Evolutionary conservation across 2,888 invertebrate species (phyloP).

Genomic region (Clanis bilineata): DNA sequence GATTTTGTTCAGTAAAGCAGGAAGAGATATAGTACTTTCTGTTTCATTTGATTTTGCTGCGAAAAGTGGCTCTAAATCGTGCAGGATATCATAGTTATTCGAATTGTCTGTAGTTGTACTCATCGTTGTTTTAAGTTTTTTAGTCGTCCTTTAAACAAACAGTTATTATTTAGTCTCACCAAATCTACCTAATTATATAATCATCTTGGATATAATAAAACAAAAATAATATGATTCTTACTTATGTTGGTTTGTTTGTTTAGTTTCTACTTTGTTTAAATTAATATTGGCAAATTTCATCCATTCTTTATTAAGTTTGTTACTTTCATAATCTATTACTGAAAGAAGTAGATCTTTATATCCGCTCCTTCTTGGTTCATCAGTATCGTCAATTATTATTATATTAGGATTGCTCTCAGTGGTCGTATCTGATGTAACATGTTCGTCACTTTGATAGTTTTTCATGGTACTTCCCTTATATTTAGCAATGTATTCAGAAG

Average conservation of each 20-base stretch:
- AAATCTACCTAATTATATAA: background rate
- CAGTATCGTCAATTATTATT: conserved; percentile 35
- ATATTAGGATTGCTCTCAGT: conserved; percentile 36
- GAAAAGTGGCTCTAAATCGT: background rate
- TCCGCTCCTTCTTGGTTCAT: conserved; percentile 17
- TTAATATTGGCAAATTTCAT: conserved; percentile 21
- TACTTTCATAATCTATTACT: conserved; percentile 46
- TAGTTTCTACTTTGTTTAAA: background rate
- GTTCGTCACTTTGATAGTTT: background rate
- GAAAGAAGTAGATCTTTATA: conserved; percentile 41
- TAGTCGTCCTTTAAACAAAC: background rate
- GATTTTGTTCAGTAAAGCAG: background rate
- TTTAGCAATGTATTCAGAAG: background rate
- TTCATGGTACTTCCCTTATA: conserved; percentile 1
- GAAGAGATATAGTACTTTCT: background rate
- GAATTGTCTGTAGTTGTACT: background rate
- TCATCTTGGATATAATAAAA: background rate
- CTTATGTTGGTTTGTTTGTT: background rate
- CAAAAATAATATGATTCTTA: background rate
- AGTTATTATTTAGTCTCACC: background rate
- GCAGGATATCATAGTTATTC: background rate
- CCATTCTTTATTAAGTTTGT: conserved; percentile 37
- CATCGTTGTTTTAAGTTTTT: background rate
- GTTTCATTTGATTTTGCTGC: background rate
- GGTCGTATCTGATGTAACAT: conserved; percentile 12